phyloP scores from a whole-genome alignment of 2,113 vertebrate genomes.

The Nycticebus coucang region DNA sequence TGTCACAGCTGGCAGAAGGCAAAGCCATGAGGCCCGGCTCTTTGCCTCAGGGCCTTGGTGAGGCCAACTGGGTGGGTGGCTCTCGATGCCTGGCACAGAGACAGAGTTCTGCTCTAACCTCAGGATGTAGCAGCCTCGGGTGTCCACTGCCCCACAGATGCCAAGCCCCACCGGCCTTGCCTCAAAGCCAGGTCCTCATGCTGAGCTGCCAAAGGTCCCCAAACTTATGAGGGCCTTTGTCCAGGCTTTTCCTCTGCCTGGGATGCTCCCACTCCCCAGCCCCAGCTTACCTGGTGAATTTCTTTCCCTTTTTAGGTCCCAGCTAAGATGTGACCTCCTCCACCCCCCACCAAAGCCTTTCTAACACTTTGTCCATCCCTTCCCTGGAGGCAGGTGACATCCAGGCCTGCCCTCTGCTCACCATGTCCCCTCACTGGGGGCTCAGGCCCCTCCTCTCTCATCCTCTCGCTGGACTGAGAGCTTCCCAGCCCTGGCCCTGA shows the following conservation, averaged over 20 bases:
- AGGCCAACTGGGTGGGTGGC: background rate
- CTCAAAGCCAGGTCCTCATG: fast-evolving
- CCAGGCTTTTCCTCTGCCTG: too few relatives aligned
- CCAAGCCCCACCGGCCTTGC: background rate
- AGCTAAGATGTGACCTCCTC: background rate
- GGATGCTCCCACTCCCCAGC: background rate
- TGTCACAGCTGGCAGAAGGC: fast-evolving
- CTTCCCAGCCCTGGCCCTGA: fast-evolving
- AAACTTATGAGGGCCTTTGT: fast-evolving
- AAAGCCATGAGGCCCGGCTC: fast-evolving
- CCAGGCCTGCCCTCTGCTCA: background rate
- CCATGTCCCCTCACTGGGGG: too few relatives aligned
- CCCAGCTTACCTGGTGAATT: fast-evolving
- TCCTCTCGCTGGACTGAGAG: background rate
- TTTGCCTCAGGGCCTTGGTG: background rate
- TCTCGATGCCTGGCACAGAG: background rate
- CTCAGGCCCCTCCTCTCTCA: background rate
- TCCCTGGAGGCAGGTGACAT: fast-evolving
- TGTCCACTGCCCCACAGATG: fast-evolving
- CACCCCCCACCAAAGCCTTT: background rate
- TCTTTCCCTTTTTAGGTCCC: background rate
- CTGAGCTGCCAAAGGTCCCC: background rate
- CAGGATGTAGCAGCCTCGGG: background rate
- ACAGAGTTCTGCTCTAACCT: background rate
- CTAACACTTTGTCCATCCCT: background rate